Conservation (phyloP, 2,888 invertebrate genomes). For the Lordiphosa fenestrarum region DNA sequence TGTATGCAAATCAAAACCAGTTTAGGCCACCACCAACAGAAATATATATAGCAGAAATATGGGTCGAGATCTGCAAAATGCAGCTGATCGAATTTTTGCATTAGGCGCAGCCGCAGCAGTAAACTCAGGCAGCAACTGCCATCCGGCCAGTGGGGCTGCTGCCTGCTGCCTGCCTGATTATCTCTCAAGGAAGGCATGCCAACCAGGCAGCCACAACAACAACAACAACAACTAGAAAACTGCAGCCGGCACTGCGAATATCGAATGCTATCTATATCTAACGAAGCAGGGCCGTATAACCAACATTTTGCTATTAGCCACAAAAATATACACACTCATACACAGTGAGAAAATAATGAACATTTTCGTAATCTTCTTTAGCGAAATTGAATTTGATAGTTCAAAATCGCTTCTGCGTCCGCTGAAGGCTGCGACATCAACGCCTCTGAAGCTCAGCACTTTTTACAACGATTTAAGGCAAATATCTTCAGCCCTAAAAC, state of each 20-base stretch:
- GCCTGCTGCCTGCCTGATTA: conserved; percentile 58
- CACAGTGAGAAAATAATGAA: conserved; percentile 23
- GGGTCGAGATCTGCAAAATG: conserved; percentile 77
- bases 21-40: conserved; percentile 50
- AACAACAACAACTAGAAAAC: conserved; percentile 27
- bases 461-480: no score
- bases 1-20: conserved; percentile 78
- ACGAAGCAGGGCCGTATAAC: conserved; percentile 72
- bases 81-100: conserved; percentile 79
- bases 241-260: conserved; percentile 66
- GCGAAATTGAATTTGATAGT: no score
- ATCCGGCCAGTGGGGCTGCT: conserved; percentile 53
- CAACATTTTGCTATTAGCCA: conserved; percentile 75
- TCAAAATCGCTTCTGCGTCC: no score
- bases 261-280: conserved; percentile 73
- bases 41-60: conserved; percentile 68
- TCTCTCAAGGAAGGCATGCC: conserved; percentile 74
- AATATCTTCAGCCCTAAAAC: no score
- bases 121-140: conserved; percentile 42
- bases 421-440: no score
- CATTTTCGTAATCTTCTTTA: background rate
- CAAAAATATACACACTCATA: conserved; percentile 58
- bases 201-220: conserved; percentile 24
- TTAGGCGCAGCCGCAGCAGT: conserved; percentile 68
- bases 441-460: no score